A percentile compares a stretch with the other conserved stretches of the same genome.
Conservation (phyloP, 1,140 invertebrate species). For the Panonychus citri region DNA sequence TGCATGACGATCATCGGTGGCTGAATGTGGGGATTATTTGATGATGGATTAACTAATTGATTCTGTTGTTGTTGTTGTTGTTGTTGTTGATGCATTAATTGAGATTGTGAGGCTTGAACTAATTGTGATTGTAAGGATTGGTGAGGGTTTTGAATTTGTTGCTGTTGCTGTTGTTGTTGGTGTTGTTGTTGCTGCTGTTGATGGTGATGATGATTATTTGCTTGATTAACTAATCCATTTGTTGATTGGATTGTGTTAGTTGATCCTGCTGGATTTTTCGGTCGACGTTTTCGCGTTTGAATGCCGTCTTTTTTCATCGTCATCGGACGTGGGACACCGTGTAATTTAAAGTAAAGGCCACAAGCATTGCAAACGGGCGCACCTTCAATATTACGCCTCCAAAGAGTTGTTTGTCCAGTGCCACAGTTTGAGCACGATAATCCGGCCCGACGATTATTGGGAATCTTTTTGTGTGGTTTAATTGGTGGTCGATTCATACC, state of each 20-base stretch:
- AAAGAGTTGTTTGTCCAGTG: conserved; percentile 78
- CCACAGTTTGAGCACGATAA: conserved; percentile 55
- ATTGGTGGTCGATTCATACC: conserved; percentile 64
- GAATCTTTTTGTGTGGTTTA: no score
- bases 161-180: background rate
- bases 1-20: no score
- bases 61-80: no score
- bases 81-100: no score
- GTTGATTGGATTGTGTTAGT: background rate
- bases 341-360: conserved; percentile 88
- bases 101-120: no score
- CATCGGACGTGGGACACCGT: conserved; percentile 48
- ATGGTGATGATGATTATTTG: background rate
- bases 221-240: background rate
- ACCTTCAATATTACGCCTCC: conserved; percentile 84
- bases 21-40: no score
- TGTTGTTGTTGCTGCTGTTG: background rate
- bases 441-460: conserved; percentile 12
- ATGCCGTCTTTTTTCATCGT: conserved; percentile 94
- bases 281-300: conserved; percentile 84
- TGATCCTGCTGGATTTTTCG: conserved; percentile 39
- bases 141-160: background rate
- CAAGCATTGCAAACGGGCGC: conserved; percentile 96
- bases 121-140: background rate
- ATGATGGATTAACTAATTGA: no score